phyloP scores from a whole-genome alignment of 92 coral and sea anemone species.

The Anthopleura xanthogrammica region DNA sequence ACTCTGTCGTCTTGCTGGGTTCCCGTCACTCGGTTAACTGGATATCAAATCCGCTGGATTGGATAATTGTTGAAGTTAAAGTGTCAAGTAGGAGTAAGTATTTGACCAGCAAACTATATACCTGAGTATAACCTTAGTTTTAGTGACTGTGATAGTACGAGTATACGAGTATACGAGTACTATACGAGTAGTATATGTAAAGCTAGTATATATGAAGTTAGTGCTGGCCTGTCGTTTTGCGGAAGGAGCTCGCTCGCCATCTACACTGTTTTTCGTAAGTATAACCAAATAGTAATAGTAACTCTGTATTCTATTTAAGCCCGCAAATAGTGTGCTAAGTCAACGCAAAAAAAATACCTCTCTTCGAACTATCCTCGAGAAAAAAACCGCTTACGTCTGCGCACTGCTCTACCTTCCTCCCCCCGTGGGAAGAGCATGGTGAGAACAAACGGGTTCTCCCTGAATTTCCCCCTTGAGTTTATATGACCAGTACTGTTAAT shows the following conservation, averaged over 20 bases:
- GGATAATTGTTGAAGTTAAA: constrained; percentile 4
- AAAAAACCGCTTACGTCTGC: background rate
- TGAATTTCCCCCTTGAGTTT: background rate
- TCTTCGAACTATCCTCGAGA: background rate
- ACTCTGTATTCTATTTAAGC: background rate
- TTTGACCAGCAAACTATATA: constrained; percentile 10
- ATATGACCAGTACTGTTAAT: no score
- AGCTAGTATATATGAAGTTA: background rate
- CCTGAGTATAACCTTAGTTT: background rate
- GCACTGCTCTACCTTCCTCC: background rate
- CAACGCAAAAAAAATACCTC: no score
- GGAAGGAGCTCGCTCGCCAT: background rate
- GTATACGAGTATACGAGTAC: no score
- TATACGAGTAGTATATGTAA: background rate
- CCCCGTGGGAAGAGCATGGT: background rate
- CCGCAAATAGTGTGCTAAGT: background rate
- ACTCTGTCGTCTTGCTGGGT: constrained; percentile 7
- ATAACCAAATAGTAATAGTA: background rate
- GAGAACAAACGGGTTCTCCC: background rate
- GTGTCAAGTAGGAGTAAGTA: constrained; percentile 38
- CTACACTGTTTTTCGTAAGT: constrained; percentile 7
- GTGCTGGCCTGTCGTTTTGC: constrained; percentile 5
- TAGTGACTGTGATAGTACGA: background rate
- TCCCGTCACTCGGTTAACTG: background rate
- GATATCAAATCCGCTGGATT: constrained; percentile 9